A percentile compares a stretch with the other conserved stretches of the same genome.
phyloP scores from a whole-genome alignment of 2,797 vertebrate species.

The Paguma larvata region DNA sequence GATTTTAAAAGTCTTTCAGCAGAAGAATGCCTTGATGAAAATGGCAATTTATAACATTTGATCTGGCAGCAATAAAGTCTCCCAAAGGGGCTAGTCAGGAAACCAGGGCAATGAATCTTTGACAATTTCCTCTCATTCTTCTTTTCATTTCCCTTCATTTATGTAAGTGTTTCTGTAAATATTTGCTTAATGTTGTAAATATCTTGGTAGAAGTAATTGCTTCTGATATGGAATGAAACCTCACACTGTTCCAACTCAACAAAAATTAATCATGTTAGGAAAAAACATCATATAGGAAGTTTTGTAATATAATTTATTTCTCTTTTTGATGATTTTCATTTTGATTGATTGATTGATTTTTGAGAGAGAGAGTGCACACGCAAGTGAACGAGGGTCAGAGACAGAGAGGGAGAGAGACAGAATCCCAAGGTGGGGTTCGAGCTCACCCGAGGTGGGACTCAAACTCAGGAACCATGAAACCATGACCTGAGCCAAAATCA shows the following conservation, averaged over 20 bases:
- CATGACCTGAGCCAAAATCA: no score
- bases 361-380: no score
- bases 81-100: neutral
- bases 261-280: slow-evolving; percentile 16
- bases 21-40: slow-evolving; percentile 31
- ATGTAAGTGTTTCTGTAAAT: slow-evolving; percentile 31
- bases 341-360: no score
- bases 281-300: neutral
- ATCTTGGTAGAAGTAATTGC: slow-evolving; percentile 26
- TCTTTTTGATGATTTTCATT: neutral
- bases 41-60: slow-evolving; percentile 19
- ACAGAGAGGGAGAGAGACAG: no score
- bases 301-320: neutral
- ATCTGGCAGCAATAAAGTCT: neutral
- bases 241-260: neutral
- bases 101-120: neutral
- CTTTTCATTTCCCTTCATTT: slow-evolving; percentile 30
- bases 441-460: no score
- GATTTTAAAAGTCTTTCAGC: slow-evolving; percentile 12
- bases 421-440: no score
- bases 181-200: slow-evolving; percentile 6
- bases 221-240: slow-evolving; percentile 21
- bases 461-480: no score
- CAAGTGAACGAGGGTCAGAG: no score
- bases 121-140: slow-evolving; percentile 24